Evolutionary conservation across 2,888 invertebrate species (phyloP), one percentile per base, ranked within the genome.

Genomic region (Hirudinaria manillensis): DNA sequence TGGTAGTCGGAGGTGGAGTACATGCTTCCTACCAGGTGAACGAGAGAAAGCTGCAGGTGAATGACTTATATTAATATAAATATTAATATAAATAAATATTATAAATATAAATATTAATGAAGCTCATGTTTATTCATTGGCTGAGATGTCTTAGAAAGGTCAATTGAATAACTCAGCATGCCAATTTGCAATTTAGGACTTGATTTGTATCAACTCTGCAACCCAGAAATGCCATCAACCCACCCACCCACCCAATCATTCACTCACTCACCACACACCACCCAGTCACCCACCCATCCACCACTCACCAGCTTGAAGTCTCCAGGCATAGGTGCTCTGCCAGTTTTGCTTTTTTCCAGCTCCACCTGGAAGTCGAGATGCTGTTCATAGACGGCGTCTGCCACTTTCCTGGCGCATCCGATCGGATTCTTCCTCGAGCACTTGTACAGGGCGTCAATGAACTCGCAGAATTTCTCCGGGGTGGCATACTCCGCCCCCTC

Each of bases 1-100:
- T 90, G 88, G 83, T 91, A 93, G 86, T 97, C 96, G 0, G 94
- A 94, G 0, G 93, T 91, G 0, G 95, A 92, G 85, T 92, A 97
- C 74, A 96, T 83, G 65, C 91, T 85, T 13, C 91, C 90, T 4
- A 93, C 88, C 78, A 93, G 82, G 61, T 61, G 61, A 1, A 61
- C 61, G 10, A 61, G 61, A n/a, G n/a, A 61, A 61, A 61, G 61
- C 61, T 61, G 24, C 27, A 56, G 56, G 13, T 16, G 13, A 53
- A 16, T 53, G 21, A 53, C 21, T 21, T n/a, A n/a, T n/a, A n/a
- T n/a, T n/a, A n/a, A n/a, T n/a, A n/a, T n/a, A n/a, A n/a, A 53
- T 53, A 13, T 53, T 16, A 53, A 16, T 16, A 53, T 16, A 53
- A 53, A 16, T 53, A 53, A 53, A 13, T 53, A 13, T 53, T 21